phyloP scores from a whole-genome alignment of 2,888 invertebrate species.

The Hemistola chrysoprasaria region DNA sequence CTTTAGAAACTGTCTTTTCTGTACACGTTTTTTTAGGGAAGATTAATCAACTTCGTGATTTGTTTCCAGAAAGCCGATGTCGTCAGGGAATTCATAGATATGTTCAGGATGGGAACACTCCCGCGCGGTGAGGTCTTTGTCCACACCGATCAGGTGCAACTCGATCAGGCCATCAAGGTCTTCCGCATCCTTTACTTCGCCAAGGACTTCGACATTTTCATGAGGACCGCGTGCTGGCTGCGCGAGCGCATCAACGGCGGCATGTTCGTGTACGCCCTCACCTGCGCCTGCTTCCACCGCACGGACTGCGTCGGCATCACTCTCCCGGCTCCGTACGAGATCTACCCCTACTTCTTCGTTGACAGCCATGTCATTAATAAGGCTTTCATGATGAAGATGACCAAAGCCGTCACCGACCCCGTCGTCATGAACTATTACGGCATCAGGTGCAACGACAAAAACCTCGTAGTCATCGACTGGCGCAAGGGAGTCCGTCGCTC shows the following conservation, averaged over 20 bases:
- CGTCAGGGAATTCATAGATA: slow-evolving; percentile 81
- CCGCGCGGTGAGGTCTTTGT: slow-evolving; percentile 84
- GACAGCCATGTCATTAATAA: slow-evolving; percentile 86
- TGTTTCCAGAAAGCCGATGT: slow-evolving; percentile 75
- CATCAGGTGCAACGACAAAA: slow-evolving; percentile 75
- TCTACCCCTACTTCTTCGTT: slow-evolving; percentile 89
- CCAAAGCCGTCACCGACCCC: slow-evolving; percentile 80
- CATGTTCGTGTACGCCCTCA: slow-evolving; percentile 87
- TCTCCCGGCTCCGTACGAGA: slow-evolving; percentile 88
- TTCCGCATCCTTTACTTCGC: slow-evolving; percentile 85
- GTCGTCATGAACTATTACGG: slow-evolving; percentile 77
- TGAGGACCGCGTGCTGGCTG: slow-evolving; percentile 86
- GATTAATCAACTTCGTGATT: background rate
- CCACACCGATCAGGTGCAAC: slow-evolving; percentile 81
- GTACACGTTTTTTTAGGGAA: too few species aligned
- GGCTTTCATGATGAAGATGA: slow-evolving; percentile 84
- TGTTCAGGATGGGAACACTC: slow-evolving; percentile 81
- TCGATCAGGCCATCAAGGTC: slow-evolving; percentile 83
- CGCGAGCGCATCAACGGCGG: slow-evolving; percentile 87
- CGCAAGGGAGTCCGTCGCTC: slow-evolving; percentile 84
- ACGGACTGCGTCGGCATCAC: slow-evolving; percentile 84
- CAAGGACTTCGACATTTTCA: slow-evolving; percentile 86
- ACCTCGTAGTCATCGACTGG: slow-evolving; percentile 85
- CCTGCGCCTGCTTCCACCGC: slow-evolving; percentile 86
- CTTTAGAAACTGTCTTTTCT: background rate